Evolutionary conservation across 2,888 invertebrate species (phyloP).

Genomic region (Tetanocera ferruginea): DNA sequence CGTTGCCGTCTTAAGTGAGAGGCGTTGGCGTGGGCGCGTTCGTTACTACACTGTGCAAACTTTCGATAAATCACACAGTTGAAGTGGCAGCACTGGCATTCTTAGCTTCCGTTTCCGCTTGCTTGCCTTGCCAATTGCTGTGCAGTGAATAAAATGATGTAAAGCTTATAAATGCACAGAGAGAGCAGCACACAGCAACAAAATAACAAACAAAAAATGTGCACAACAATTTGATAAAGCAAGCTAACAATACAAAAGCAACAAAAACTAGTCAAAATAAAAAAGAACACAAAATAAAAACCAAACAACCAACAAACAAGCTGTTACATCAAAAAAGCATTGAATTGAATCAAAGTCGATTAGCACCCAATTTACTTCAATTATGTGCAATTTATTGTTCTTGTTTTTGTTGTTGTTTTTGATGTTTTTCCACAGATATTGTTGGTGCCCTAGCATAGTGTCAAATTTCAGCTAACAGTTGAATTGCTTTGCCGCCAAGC

Average conservation of each 20-base stretch:
- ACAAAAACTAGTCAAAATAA: not conserved
- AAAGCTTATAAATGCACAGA: not conserved
- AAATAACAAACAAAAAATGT: not conserved
- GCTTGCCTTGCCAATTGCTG: constrained; percentile 23
- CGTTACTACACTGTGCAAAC: not conserved
- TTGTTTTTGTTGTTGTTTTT: constrained; percentile 26
- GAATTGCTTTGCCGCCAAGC: not conserved
- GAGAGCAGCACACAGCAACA: not conserved
- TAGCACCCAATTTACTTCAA: constrained; percentile 38
- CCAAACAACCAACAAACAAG: not conserved
- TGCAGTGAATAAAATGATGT: constrained; percentile 1
- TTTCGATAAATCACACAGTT: constrained; percentile 32
- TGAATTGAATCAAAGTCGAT: constrained; percentile 40
- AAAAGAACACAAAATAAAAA: not conserved
- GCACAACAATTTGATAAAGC: not conserved
- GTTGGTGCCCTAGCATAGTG: not conserved
- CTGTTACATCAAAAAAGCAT: constrained; percentile 5
- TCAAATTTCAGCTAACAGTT: not conserved
- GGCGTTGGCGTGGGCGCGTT: not conserved
- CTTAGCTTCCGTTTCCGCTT: constrained; percentile 38
- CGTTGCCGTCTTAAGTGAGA: not conserved
- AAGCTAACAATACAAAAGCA: not conserved
- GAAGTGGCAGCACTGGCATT: constrained; percentile 1
- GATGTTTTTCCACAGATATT: not conserved
- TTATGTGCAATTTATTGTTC: constrained; percentile 28